Evolutionary conservation across 1,140 invertebrate species (phyloP).

Genomic region (Coenobita brevimanus): DNA sequence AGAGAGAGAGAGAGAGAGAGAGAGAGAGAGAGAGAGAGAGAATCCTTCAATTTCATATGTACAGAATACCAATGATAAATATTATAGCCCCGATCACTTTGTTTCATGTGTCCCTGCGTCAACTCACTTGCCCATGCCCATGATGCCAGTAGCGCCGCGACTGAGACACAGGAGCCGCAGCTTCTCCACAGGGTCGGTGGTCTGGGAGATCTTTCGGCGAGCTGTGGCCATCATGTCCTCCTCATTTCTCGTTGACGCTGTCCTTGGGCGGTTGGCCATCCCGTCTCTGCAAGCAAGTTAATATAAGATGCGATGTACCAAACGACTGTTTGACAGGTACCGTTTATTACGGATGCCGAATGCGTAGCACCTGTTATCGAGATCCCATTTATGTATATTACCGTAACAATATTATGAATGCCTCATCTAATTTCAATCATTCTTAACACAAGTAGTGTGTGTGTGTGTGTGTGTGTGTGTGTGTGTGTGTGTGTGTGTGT

Average conservation of each 20-base stretch:
- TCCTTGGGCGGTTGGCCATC: slow-evolving; percentile 79
- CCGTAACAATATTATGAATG: no score
- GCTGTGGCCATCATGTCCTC: slow-evolving; percentile 87
- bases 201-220: slow-evolving; percentile 73
- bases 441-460: background rate
- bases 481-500: slow-evolving; percentile 17
- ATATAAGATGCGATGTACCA: background rate
- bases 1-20: no score
- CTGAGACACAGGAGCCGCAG: slow-evolving; percentile 88
- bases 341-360: no score
- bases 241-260: slow-evolving; percentile 84
- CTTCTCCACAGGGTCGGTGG: slow-evolving; percentile 88
- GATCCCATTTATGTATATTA: no score
- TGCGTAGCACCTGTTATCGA: no score
- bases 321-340: no score
- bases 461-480: slow-evolving; percentile 10
- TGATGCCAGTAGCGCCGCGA: slow-evolving; percentile 90
- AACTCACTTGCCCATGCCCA: slow-evolving; percentile 88
- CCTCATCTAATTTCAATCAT: background rate
- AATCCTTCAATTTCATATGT: no score
- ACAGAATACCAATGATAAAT: no score
- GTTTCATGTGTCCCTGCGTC: no score
- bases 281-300: slow-evolving; percentile 5
- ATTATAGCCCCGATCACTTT: no score
- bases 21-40: no score